Evolutionary conservation across 2,113 vertebrate genomes (phyloP), one percentile per base, ranked within the genome.

Genomic region (Syrmaticus mikado): DNA sequence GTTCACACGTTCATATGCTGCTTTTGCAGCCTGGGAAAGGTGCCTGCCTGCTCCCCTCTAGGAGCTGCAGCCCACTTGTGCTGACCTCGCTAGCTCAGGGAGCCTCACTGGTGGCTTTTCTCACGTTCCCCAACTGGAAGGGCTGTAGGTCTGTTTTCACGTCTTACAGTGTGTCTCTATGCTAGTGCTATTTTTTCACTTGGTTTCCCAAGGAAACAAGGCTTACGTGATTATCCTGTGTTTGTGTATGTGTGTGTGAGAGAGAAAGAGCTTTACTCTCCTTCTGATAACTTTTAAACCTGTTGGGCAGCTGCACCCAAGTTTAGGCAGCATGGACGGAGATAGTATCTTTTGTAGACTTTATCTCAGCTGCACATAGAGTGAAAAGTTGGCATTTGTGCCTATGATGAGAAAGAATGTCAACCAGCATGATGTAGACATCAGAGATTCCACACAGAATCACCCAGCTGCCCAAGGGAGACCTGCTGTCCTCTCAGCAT

Each of bases 181-280:
- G 60, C 38, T 30, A 30, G 7, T 46, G 72, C 34, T 90, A 25
- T 58, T 86, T 82, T 74, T 71, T 70, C 36, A 28, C 58, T 79
- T 60, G 87, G 36, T 62, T 95, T 94, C 87, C 89, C 82, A 76
- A 93, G 91, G 91, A 89, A 93, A 89, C 82, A 10, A 30, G 68
- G 82, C 52, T 83, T 75, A 83, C 16, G 32, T 89, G 91, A 25
- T 79, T 79, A 89, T 85, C 89, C 77, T 85, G 87, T 82, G 60
- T 88, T 88, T 75, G 77, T 52, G 34, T 27, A 38, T 38, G 45
- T 14, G 25, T 45, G 67, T 3, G 1, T 8, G 62, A 8, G 24
- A 22, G 28, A 38, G 58, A 60, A 68, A 27, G 34, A 48, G 68
- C 40, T n/a, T 57, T n/a, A 25, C 24, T 28, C 61, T 74, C 55